phyloP scores from a whole-genome alignment of 2,888 invertebrate species.

The Ctena decussata region DNA sequence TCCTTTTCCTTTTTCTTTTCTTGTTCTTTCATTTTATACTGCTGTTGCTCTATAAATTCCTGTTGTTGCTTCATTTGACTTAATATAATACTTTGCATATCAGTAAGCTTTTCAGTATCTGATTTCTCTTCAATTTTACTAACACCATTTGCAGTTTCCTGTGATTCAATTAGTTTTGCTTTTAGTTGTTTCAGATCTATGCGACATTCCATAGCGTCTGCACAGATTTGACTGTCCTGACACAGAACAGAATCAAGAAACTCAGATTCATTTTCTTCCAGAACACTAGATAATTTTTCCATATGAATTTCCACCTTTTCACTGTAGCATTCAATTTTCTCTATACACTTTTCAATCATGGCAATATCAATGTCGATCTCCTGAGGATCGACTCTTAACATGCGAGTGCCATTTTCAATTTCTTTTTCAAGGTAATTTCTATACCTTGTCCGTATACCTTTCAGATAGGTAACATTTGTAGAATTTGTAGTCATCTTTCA shows the following conservation, averaged over 20 bases:
- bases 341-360: background rate
- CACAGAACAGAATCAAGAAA: no score
- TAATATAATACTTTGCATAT: no score
- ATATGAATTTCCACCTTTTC: no score
- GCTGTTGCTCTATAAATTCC: background rate
- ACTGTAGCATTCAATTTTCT: background rate
- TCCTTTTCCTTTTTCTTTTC: background rate
- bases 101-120: no score
- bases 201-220: background rate
- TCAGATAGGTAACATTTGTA: background rate
- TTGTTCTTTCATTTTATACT: background rate
- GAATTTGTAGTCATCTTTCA: no score
- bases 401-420: background rate
- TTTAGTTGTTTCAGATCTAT: background rate
- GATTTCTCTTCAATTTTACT: no score
- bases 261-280: conserved; percentile 13
- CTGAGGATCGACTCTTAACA: background rate
- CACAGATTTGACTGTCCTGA: no score
- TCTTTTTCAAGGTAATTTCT: conserved; percentile 20
- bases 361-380: background rate
- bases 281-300: background rate
- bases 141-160: background rate
- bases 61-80: no score
- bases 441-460: conserved; percentile 1
- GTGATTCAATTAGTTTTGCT: background rate